These are phyloP conservation scores for Venustaconcha ellipsiformis DNA, from an alignment of 1,140 invertebrate species.

Conservation along the genomic window DNA sequence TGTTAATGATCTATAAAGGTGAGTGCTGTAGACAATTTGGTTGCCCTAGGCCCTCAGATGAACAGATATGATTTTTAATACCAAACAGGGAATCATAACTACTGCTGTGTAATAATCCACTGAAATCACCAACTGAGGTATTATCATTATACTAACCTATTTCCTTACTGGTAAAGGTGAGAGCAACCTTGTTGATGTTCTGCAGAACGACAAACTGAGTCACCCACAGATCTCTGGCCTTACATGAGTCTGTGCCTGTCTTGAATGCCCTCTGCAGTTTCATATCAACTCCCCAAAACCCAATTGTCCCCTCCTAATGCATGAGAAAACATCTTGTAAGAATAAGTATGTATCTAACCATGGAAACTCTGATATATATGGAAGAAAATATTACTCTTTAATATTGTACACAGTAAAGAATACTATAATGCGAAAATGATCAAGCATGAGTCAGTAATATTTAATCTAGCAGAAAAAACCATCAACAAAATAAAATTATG, in stretches of 20 bases:
- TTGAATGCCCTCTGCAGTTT: slow-evolving; percentile 59
- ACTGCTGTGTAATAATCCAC: too few species aligned
- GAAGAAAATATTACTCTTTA: not conserved
- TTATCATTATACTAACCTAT: slow-evolving; percentile 52
- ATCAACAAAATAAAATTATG: too few species aligned
- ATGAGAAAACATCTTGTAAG: not conserved
- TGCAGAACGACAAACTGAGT: slow-evolving; percentile 67
- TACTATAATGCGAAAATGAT: not conserved
- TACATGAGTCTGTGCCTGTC: slow-evolving; percentile 65
- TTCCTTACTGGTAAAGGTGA: slow-evolving; percentile 69
- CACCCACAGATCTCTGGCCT: slow-evolving; percentile 67
- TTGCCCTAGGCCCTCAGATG: too few species aligned
- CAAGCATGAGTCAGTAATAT: not conserved
- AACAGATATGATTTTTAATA: too few species aligned
- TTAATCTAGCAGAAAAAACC: too few species aligned
- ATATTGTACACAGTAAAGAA: not conserved
- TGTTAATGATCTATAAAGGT: too few species aligned
- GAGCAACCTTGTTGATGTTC: slow-evolving; percentile 68
- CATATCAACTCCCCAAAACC: slow-evolving; percentile 63
- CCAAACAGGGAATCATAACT: too few species aligned
- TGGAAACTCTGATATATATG: not conserved
- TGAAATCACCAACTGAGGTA: too few species aligned
- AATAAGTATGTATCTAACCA: too few species aligned
- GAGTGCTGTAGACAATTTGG: too few species aligned
- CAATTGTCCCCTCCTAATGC: slow-evolving; percentile 64